A percentile compares a stretch with the other conserved stretches of the same genome.
Conservation (phyloP, 2,888 invertebrate species). For the Sesia apiformis region DNA sequence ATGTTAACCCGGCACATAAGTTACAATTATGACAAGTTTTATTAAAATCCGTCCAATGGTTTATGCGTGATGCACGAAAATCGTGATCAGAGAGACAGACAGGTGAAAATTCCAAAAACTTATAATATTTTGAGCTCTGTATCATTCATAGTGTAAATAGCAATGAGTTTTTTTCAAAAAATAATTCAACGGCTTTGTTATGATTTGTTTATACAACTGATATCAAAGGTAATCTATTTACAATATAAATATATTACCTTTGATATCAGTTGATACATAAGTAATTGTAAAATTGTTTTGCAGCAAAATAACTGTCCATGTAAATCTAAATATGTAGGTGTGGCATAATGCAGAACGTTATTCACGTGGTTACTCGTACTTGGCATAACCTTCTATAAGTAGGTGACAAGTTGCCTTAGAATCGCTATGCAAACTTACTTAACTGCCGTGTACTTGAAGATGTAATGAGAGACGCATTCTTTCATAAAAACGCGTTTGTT, state of each 20-base stretch:
- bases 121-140: too few species aligned
- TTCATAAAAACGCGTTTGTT: background rate
- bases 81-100: too few species aligned
- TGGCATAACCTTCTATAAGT: slow-evolving; percentile 38
- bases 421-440: background rate
- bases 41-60: too few species aligned
- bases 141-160: too few species aligned
- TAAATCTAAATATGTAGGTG: slow-evolving; percentile 25
- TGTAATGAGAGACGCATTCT: background rate
- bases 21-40: too few species aligned
- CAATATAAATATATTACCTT: too few species aligned
- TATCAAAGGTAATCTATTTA: too few species aligned
- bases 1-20: too few species aligned
- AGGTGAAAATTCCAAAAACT: too few species aligned
- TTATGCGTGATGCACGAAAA: too few species aligned
- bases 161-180: too few species aligned
- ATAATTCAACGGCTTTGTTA: background rate
- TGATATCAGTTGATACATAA: too few species aligned
- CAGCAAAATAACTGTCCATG: background rate
- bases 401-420: slow-evolving; percentile 33
- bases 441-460: background rate
- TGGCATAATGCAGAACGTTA: slow-evolving; percentile 17
- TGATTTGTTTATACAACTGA: background rate
- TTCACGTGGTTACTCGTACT: slow-evolving; percentile 6
- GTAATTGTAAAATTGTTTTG: background rate